Conservation (phyloP, 2,797 vertebrate species). For the Syndactyla subalaris region DNA sequence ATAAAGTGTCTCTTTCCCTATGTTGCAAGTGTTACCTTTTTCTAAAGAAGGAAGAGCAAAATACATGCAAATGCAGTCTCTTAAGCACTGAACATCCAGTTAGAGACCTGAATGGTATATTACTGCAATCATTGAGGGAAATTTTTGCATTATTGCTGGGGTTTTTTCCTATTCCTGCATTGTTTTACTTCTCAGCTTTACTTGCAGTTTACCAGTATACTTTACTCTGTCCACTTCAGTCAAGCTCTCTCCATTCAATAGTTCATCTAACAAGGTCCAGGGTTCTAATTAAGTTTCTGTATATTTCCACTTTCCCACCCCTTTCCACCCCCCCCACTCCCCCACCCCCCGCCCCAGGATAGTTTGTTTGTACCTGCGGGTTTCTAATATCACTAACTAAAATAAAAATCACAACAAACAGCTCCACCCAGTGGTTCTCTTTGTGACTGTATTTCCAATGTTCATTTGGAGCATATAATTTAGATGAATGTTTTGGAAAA, state of each 20-base stretch:
- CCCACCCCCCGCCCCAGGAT: accelerated
- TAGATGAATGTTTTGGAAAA: background rate
- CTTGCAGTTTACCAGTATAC: background rate
- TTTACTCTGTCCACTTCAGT: background rate
- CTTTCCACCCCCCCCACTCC: too few relatives aligned
- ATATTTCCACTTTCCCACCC: background rate
- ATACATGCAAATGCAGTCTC: background rate
- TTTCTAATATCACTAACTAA: background rate
- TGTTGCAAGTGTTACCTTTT: background rate
- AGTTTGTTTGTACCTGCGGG: background rate
- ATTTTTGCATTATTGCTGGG: background rate
- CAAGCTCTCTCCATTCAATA: background rate
- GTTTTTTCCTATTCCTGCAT: background rate
- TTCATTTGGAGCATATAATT: background rate
- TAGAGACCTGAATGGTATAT: background rate
- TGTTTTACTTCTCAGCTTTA: background rate
- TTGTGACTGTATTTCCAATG: background rate
- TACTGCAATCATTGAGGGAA: background rate
- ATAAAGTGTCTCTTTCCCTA: background rate
- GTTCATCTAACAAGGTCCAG: background rate
- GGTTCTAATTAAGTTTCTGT: background rate
- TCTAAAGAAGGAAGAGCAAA: background rate
- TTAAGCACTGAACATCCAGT: background rate
- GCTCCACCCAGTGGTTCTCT: conserved; percentile 62
- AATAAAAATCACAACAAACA: conserved; percentile 38